phyloP scores from a whole-genome alignment of 2,797 vertebrate species.

The Gymnodraco acuticeps region DNA sequence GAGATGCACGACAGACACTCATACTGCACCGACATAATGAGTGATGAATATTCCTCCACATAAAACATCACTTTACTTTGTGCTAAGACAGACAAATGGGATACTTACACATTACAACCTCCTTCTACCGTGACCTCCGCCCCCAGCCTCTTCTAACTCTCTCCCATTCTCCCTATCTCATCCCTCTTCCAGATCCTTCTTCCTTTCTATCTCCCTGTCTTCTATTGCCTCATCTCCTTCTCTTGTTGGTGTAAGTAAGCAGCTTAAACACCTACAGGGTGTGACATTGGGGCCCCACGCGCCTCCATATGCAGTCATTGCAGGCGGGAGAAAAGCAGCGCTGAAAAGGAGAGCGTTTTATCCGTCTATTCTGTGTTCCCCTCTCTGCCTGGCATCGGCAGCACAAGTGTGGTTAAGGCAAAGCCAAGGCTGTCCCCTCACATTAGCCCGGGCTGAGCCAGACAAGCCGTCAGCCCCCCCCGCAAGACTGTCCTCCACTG shows the following conservation, averaged over 20 bases:
- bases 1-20: slow-evolving; percentile 34
- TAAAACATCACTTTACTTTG: slow-evolving; percentile 43
- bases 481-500: slow-evolving; percentile 63
- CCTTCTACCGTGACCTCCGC: slow-evolving; percentile 78
- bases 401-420: slow-evolving; percentile 73
- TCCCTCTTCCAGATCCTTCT: slow-evolving; percentile 59
- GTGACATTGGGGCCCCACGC: slow-evolving; percentile 82
- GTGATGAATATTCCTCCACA: slow-evolving; percentile 50
- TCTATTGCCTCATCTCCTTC: slow-evolving; percentile 77
- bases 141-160: slow-evolving; percentile 72
- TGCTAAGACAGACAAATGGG: slow-evolving; percentile 67
- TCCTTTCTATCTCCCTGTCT: slow-evolving; percentile 63
- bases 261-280: slow-evolving; percentile 88
- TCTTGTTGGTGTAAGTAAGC: slow-evolving; percentile 83
- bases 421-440: slow-evolving; percentile 85
- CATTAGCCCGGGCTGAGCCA: slow-evolving; percentile 81
- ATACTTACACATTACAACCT: slow-evolving; percentile 75
- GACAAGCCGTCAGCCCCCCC: slow-evolving; percentile 77
- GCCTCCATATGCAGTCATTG: slow-evolving; percentile 78
- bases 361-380: slow-evolving; percentile 78
- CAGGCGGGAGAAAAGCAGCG: slow-evolving; percentile 64
- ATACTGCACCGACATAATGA: slow-evolving; percentile 24
- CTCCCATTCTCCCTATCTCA: slow-evolving; percentile 70
- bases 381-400: slow-evolving; percentile 74
- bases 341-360: slow-evolving; percentile 79